A percentile compares a stretch with the other conserved stretches of the same genome.
These are phyloP conservation scores for Megaceryle torquata DNA, from an alignment of 2,113 vertebrate species.

Conservation along the genomic window DNA sequence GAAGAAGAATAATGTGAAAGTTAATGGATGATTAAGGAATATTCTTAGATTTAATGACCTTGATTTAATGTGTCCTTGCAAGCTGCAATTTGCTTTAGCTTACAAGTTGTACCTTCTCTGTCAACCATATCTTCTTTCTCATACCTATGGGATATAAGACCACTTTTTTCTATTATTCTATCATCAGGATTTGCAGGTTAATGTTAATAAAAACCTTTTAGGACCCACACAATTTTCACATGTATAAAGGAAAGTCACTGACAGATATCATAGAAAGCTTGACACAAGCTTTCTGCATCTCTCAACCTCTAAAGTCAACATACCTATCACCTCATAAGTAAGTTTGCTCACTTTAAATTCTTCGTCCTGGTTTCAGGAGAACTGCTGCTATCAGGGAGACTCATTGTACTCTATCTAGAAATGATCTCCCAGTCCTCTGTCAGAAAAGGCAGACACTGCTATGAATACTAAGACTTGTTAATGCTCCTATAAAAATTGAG, in stretches of 20 bases:
- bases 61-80: constrained; percentile 39
- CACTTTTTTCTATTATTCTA: not conserved
- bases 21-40: constrained; percentile 25
- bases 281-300: not conserved
- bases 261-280: not conserved
- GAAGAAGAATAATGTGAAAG: constrained; percentile 32
- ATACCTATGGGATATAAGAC: not conserved
- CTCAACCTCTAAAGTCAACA: not conserved
- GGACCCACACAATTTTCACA: not conserved
- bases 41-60: constrained; percentile 23
- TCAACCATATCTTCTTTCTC: not conserved
- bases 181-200: not conserved
- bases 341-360: not conserved
- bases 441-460: not conserved
- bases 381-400: not conserved
- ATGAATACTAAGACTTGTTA: not conserved
- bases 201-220: not conserved
- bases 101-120: constrained; percentile 16
- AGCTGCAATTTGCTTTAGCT: constrained; percentile 5
- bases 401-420: not conserved
- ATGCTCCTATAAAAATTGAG: not conserved
- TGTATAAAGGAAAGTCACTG: not conserved
- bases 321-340: not conserved
- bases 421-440: not conserved
- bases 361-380: not conserved